phyloP scores from a whole-genome alignment of 2,113 vertebrate genomes.

The Psophia crepitans region DNA sequence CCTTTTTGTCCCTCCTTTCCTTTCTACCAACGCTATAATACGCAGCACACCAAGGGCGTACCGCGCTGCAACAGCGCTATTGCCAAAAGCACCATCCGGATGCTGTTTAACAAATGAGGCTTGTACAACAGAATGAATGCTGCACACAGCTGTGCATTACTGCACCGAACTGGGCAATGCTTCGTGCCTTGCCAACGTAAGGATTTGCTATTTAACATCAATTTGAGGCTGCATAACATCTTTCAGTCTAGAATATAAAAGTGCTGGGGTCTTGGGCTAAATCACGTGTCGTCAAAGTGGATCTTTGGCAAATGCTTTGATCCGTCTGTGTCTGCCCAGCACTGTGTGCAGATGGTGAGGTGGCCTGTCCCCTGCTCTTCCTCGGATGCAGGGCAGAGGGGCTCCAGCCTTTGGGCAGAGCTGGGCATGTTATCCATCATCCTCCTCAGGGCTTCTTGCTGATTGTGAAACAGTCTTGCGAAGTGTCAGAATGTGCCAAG shows the following conservation, averaged over 20 bases:
- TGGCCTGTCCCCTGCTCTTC: neutral
- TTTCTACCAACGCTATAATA: neutral
- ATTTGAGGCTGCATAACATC: neutral
- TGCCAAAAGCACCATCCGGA: neutral
- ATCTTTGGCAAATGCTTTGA: neutral
- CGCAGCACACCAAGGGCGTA: neutral
- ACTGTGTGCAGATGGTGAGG: fast-evolving
- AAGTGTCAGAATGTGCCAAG: neutral
- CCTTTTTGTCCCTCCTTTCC: neutral
- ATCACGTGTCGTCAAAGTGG: fast-evolving
- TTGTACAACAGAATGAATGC: neutral
- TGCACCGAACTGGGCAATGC: neutral
- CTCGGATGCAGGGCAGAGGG: neutral
- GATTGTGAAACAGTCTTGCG: neutral
- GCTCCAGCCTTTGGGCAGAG: neutral
- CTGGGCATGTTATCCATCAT: neutral
- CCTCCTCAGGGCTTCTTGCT: neutral
- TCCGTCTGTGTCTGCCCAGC: neutral
- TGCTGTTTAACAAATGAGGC: neutral
- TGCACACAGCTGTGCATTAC: neutral
- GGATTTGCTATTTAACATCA: neutral
- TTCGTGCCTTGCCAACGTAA: neutral
- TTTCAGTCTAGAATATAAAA: neutral
- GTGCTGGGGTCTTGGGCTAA: neutral
- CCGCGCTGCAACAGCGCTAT: neutral